These are phyloP conservation scores for Saccostrea glomerata DNA, from an alignment of 1,140 invertebrate genomes.

Conservation along the genomic window DNA sequence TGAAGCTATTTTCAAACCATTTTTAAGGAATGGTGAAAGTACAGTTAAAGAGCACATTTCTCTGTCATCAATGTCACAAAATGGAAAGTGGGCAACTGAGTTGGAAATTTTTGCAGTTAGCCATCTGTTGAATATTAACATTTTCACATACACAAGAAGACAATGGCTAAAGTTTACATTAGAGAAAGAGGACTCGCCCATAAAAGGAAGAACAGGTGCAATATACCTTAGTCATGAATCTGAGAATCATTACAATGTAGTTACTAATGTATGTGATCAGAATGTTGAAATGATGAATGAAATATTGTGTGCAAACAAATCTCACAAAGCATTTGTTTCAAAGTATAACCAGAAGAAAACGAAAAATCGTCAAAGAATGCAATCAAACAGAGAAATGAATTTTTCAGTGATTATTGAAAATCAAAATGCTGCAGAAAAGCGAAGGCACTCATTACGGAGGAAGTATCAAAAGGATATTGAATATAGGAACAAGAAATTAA, in stretches of 20 bases:
- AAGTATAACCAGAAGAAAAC: background rate
- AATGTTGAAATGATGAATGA: background rate
- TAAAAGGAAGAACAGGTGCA: background rate
- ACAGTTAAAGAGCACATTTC: background rate
- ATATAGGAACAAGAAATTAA: background rate
- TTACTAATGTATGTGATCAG: background rate
- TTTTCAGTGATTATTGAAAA: background rate
- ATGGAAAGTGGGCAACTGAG: constrained; percentile 24
- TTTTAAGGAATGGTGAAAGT: background rate
- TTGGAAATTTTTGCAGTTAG: background rate
- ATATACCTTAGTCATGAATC: constrained; percentile 1
- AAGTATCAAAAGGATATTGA: background rate
- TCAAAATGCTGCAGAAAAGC: background rate
- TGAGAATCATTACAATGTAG: constrained; percentile 23
- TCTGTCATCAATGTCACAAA: background rate
- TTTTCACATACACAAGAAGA: background rate
- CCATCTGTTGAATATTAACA: background rate
- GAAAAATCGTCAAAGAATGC: background rate
- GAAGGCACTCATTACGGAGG: background rate
- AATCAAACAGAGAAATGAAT: background rate
- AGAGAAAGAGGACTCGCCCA: no score
- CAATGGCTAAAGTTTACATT: background rate
- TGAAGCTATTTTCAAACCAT: background rate
- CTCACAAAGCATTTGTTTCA: background rate
- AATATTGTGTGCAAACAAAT: background rate